Evolutionary conservation across 1,140 invertebrate genomes (phyloP), one percentile per base, ranked within the genome.

Genomic region (Bombus affinis): DNA sequence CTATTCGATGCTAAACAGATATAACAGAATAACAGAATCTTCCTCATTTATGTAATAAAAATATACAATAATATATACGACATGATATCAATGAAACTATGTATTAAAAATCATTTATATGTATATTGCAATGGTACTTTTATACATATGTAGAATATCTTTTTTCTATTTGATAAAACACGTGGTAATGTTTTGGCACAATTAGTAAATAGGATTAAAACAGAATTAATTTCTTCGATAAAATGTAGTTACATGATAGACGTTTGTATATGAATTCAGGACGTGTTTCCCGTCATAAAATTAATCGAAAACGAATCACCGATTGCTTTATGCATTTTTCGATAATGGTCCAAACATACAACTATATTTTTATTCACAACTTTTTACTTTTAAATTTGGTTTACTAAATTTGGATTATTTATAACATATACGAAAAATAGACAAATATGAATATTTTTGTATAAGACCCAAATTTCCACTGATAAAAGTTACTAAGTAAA

Each of bases 1-100:
- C 13, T 73, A 92, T 85, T 22, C 75, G 91, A 85, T 88, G 85
- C 93, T 93, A 42, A 39, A 53, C 25, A 59, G 71, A 76, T 10
- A 71, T 42, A 35, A 71, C 2, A 8, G 1, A 32, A 37, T 32
- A 32, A 32, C 32, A 32, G 32, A 32, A 32, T 22, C 9, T 32
- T 39, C 47, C 1, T 25, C 15, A 25, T 32, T 74, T 47, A 1
- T 42, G 8, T n/a, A n/a, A 15, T 68, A 68, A 10, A 35, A 22
- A 32, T 65, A 32, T 32, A 32, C 13, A 65, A 18, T 15, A 65
- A 6, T 65, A 32, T 65, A 32, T 66, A 66, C 15, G 10, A 18
- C 2, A 18, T 32, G 5, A 8, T 65, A 32, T 65, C 25, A 12
- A 12, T 59, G 0, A 28, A 28, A 59, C 0, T 59, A 28, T 59